Conservation (phyloP, 2,888 invertebrate species). For the Coleophora flavipennella region DNA sequence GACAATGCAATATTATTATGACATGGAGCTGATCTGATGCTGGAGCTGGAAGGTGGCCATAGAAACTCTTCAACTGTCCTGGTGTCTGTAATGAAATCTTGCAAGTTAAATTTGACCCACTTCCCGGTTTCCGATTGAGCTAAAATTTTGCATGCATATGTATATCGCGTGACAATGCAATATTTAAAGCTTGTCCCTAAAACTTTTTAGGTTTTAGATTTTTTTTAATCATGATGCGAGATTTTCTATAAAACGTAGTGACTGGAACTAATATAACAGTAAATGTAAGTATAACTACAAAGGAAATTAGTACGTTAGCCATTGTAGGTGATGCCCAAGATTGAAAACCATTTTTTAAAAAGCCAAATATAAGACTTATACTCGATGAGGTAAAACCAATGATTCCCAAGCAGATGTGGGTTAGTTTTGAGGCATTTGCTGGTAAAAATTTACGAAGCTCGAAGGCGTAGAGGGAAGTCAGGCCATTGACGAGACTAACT, state of each 20-base stretch:
- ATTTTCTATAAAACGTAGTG: slow-evolving; percentile 28
- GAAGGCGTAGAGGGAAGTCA: slow-evolving; percentile 25
- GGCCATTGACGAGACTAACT: slow-evolving; percentile 23
- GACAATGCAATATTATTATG: too few species aligned
- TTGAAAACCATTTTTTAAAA: slow-evolving; percentile 33
- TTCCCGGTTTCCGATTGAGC: too few species aligned
- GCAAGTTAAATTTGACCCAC: too few species aligned
- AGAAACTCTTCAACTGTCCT: too few species aligned
- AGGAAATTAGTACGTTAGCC: slow-evolving; percentile 28
- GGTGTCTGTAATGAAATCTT: too few species aligned
- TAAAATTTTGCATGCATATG: too few species aligned
- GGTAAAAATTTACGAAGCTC: slow-evolving; percentile 20
- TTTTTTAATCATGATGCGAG: not conserved
- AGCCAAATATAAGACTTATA: slow-evolving; percentile 36
- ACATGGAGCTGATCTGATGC: too few species aligned
- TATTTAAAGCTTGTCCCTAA: too few species aligned
- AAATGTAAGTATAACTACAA: slow-evolving; percentile 25
- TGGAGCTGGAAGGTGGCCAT: too few species aligned
- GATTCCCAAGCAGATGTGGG: slow-evolving; percentile 28
- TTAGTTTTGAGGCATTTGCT: slow-evolving; percentile 22
- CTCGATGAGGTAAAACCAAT: slow-evolving; percentile 29
- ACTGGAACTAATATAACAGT: slow-evolving; percentile 36
- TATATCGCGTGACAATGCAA: too few species aligned
- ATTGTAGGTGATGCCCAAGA: slow-evolving; percentile 23
- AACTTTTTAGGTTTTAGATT: too few species aligned